Base-by-base conservation (phyloP, 2,797 vertebrate species). In the Nyctibius grandis region DNA sequence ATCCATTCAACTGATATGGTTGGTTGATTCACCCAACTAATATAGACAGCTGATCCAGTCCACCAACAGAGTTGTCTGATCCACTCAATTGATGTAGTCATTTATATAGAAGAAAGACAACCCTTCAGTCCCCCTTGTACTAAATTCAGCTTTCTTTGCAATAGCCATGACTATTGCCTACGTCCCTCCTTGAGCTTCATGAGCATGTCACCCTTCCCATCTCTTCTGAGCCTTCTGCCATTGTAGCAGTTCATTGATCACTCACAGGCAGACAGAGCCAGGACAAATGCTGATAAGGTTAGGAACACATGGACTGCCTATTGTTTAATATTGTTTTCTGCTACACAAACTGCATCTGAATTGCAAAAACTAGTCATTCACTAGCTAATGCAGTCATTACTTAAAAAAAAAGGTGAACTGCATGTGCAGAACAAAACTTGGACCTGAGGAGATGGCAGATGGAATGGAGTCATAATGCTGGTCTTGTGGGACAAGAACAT, bases 291-390 rank as follows among this genome's bases (percentile, higher is more conserved):
- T 51, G 10, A 10, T 28, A 60, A 45, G 14, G 14, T 63, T 33
- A 40, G 20, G 14, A 78, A 40, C 12, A 6, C 17, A 48, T 12
- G 25, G 28, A 56, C 10, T 83, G 6, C 4, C 5, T n/a, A 10
- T 31, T 31, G 14, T 53, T 77, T 36, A 14, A 31, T 59, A 22
- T 20, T 28, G 1, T 50, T 91, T 86, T 47, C 53, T 47, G 26
- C 14, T 26, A 50, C 0, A 1, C 11, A 8, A 75, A 12, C 22
- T 4, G 1, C 10, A 42, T 44, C 47, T 75, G 11, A 36, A 11
- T 54, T 31, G 29, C 28, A 45, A 96, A 64, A 78, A 28, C 4
- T 28, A 64, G 10, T n/a, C 29, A 59, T 47, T 15, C 15, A 42
- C 7, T 42, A 56, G 11, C 11, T 75, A 65, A 87, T 14, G n/a